Base-by-base conservation (phyloP, 2,113 vertebrate genomes). In the Passer domesticus region DNA sequence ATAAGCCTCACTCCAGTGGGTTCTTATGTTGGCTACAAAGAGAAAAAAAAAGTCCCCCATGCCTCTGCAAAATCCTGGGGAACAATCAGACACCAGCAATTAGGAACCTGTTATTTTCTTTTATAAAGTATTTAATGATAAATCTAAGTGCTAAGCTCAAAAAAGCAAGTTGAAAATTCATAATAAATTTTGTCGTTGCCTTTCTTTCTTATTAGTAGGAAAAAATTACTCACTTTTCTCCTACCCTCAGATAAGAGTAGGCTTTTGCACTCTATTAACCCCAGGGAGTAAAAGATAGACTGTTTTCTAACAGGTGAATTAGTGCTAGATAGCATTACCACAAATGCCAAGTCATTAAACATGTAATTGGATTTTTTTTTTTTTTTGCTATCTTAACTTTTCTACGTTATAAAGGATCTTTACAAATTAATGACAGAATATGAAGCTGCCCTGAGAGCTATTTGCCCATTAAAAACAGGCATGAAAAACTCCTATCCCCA, bases 291-390 rank as follows among this genome's bases (percentile, higher is more conserved):
- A 95, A 96, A 97, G 93, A 97, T 92, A 97, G 95, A 97, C 95
- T 97, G 97, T 98, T 98, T 98, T 94, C 96, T 95, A 97, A 97
- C 96, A 97, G 96, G 97, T 97, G 96, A 98, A 97, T 98, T 97
- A 97, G 94, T 96, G 96, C 93, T 97, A 98, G 97, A 98, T 97
- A 98, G 93, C 98, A 98, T 98, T 98, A 96, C 96, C 95, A 98
- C 97, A 98, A 98, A 98, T 98, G 97, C 98, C 98, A 98, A 98
- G 97, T 97, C 97, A 98, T 98, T 98, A 98, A 98, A 98, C 97
- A 95, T 97, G 96, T 98, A 98, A 98, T 98, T 98, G 97, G 97
- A 97, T 97, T 90, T 92, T 97, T 95, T 96, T 93, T 92, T 96
- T 60, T 92, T 95, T 97, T 97, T 90, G 85, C 90, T 97, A 94